phyloP scores from a whole-genome alignment of 2,113 vertebrate genomes.

The Rostratula benghalensis region DNA sequence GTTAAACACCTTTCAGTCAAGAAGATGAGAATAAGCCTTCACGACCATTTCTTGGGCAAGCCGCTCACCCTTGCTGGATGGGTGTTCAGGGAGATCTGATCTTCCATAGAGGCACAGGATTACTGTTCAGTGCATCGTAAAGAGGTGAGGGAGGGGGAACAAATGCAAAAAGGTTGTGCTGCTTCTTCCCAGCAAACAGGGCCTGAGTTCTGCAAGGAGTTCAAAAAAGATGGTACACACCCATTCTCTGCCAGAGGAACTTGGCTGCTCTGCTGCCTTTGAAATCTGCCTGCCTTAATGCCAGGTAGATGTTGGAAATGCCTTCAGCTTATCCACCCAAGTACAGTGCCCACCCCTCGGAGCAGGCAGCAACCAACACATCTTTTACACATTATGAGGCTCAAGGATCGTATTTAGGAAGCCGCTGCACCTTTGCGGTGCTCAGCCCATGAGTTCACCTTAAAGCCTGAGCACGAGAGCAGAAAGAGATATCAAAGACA shows the following conservation, averaged over 20 bases:
- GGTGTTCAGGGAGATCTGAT: background rate
- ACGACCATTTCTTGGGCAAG: background rate
- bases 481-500: background rate
- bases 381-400: background rate
- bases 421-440: background rate
- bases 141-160: background rate
- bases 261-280: background rate
- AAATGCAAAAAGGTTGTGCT: background rate
- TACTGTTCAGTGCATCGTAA: background rate
- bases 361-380: background rate
- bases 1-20: background rate
- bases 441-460: background rate
- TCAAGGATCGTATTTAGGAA: background rate
- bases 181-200: background rate
- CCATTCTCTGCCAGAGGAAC: background rate
- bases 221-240: background rate
- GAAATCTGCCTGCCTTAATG: background rate
- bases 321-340: background rate
- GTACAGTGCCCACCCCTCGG: background rate
- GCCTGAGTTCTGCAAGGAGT: background rate
- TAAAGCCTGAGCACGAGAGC: background rate
- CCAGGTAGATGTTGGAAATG: background rate
- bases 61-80: background rate
- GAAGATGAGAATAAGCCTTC: background rate
- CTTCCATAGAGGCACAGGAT: background rate